Evolutionary conservation across 2,113 vertebrate genomes (phyloP).

Genomic region (Planiliza haematocheilus): DNA sequence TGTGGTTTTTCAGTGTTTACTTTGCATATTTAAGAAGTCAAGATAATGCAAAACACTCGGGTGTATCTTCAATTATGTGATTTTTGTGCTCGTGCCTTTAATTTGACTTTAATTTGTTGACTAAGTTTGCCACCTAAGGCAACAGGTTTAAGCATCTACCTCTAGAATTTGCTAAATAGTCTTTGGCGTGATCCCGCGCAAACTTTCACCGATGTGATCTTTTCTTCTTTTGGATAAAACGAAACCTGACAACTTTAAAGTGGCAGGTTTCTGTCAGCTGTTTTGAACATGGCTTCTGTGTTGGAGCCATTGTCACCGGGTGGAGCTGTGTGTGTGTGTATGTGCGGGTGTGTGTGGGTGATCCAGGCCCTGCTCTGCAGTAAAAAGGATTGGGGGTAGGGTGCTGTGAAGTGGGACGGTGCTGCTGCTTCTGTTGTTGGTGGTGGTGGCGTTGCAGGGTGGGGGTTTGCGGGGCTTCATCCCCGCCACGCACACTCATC

Average conservation of each 20-base stretch:
- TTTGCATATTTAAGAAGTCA: background rate
- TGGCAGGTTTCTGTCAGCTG: slow-evolving; percentile 65
- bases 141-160: slow-evolving; percentile 62
- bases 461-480: slow-evolving; percentile 13
- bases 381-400: slow-evolving; percentile 56
- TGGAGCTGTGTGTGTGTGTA: slow-evolving; percentile 35
- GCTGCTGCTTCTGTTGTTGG: slow-evolving; percentile 13
- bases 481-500: slow-evolving; percentile 28
- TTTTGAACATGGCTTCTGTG: slow-evolving; percentile 66
- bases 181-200: background rate
- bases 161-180: slow-evolving; percentile 1
- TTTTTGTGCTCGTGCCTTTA: background rate
- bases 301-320: slow-evolving; percentile 58
- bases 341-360: slow-evolving; percentile 18
- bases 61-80: background rate
- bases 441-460: background rate
- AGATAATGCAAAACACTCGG: slow-evolving; percentile 11
- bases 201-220: background rate
- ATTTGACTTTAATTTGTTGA: slow-evolving; percentile 3
- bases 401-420: slow-evolving; percentile 41
- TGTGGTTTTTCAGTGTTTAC: slow-evolving; percentile 29
- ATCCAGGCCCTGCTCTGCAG: slow-evolving; percentile 44
- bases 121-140: slow-evolving; percentile 33
- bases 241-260: slow-evolving; percentile 9
- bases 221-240: slow-evolving; percentile 14